These are phyloP conservation scores for Amphipoea oculea DNA, from an alignment of 2,888 invertebrate species.

Conservation along the genomic window DNA sequence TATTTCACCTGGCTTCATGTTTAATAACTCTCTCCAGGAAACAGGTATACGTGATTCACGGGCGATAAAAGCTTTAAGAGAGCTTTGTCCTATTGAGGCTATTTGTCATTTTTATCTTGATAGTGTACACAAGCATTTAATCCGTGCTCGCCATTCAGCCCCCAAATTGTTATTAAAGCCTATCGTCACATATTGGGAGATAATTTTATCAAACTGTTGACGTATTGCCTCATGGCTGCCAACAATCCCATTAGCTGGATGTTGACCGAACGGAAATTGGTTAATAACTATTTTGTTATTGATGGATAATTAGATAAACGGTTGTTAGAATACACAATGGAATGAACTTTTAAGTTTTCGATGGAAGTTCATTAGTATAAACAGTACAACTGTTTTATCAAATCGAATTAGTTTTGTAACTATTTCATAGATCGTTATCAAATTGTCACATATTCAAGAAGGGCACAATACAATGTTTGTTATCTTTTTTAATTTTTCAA, in stretches of 20 bases:
- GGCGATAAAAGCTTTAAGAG: slow-evolving; percentile 52
- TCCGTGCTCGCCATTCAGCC: slow-evolving; percentile 78
- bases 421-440: neutral
- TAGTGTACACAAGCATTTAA: slow-evolving; percentile 79
- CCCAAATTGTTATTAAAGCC: slow-evolving; percentile 81
- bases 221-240: slow-evolving; percentile 67
- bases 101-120: slow-evolving; percentile 82
- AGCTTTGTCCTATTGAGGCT: slow-evolving; percentile 53
- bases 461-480: neutral
- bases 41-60: slow-evolving; percentile 55
- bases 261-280: slow-evolving; percentile 46
- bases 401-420: neutral
- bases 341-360: neutral
- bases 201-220: slow-evolving; percentile 71
- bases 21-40: slow-evolving; percentile 36
- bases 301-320: slow-evolving; percentile 8
- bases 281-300: slow-evolving; percentile 25
- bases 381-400: neutral
- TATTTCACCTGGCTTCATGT: slow-evolving; percentile 14
- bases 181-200: slow-evolving; percentile 75
- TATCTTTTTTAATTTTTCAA: neutral
- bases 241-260: slow-evolving; percentile 62
- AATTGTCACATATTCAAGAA: neutral
- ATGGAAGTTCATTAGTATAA: neutral
- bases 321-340: neutral